Conservation (phyloP, 2,113 vertebrate genomes). For the Ceyx melanurus region DNA sequence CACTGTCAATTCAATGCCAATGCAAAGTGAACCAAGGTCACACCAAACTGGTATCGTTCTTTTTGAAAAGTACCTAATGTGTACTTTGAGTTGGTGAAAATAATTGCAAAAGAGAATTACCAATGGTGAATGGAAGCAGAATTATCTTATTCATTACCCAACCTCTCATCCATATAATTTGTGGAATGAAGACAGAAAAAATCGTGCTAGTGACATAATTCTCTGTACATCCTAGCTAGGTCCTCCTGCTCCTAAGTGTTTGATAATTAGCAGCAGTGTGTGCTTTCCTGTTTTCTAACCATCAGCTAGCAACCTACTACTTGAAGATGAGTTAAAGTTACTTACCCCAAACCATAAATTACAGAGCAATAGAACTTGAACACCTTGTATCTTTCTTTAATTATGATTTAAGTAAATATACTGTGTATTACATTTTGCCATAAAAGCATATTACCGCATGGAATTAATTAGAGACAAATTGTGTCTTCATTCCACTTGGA, state of each 20-base stretch:
- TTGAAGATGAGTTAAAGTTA: not conserved
- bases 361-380: not conserved
- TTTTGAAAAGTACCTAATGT: not conserved
- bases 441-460: not conserved
- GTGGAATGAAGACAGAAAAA: constrained; percentile 11
- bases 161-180: not conserved
- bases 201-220: not conserved
- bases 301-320: not conserved
- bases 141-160: constrained; percentile 14
- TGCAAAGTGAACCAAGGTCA: constrained; percentile 41
- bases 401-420: not conserved
- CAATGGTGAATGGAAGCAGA: not conserved
- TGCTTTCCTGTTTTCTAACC: not conserved
- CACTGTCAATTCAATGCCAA: not conserved
- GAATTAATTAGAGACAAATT: not conserved
- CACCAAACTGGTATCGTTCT: not conserved
- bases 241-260: not conserved
- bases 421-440: not conserved
- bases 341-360: not conserved
- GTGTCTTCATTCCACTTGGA: constrained; percentile 1
- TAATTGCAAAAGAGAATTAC: constrained; percentile 23
- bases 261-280: not conserved
- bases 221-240: not conserved
- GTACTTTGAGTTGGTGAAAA: constrained; percentile 6
- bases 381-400: not conserved